phyloP scores from a whole-genome alignment of 1,140 invertebrate genomes.

The Drosophila triauraria region DNA sequence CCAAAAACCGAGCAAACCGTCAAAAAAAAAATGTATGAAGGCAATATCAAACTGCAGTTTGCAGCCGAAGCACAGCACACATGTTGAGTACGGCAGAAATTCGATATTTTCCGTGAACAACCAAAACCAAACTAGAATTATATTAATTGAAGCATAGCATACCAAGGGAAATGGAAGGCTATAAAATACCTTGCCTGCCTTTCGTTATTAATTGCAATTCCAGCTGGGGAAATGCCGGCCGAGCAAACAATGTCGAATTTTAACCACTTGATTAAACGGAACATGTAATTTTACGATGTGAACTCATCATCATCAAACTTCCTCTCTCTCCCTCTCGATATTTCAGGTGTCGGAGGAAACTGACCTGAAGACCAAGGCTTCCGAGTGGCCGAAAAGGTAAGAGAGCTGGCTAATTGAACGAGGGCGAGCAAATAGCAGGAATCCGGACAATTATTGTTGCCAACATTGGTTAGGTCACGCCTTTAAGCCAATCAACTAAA shows the following conservation, averaged over 20 bases:
- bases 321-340: neutral
- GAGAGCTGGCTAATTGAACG: constrained; percentile 55
- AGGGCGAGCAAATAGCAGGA: constrained; percentile 45
- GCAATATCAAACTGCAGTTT: constrained; percentile 16
- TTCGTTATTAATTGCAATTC: constrained; percentile 33
- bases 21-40: constrained; percentile 1
- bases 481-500: constrained; percentile 76
- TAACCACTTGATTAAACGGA: constrained; percentile 38
- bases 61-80: constrained; percentile 4
- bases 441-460: constrained; percentile 72
- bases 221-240: neutral
- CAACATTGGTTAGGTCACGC: constrained; percentile 50
- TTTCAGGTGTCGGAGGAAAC: constrained; percentile 31
- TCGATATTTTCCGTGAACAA: constrained; percentile 2
- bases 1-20: constrained; percentile 4
- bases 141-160: constrained; percentile 34
- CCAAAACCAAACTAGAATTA: constrained; percentile 3
- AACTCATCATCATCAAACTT: constrained; percentile 36
- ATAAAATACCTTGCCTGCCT: neutral
- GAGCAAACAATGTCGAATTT: constrained; percentile 25
- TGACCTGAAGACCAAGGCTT: constrained; percentile 9
- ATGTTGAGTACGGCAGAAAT: constrained; percentile 8
- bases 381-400: constrained; percentile 29
- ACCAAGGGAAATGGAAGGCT: neutral
- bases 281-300: constrained; percentile 24